Evolutionary conservation across 2,797 vertebrate genomes (phyloP).

Genomic region (Acridotheres tristis): DNA sequence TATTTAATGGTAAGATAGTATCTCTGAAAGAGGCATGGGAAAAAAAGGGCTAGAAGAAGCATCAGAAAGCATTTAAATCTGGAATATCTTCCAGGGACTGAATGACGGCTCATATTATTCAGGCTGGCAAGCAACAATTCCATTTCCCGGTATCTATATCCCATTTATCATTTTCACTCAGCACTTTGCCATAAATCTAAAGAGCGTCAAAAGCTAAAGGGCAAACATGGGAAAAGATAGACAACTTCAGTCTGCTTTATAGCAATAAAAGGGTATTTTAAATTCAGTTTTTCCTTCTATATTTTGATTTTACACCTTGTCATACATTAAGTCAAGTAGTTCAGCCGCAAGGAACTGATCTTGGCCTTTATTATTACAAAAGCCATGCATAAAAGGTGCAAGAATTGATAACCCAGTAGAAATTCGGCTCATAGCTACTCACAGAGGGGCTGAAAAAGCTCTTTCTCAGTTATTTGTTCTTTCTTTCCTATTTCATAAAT

Average conservation of each 20-base stretch:
- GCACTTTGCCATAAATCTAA: neutral
- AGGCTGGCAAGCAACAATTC: neutral
- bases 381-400: neutral
- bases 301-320: slow-evolving; percentile 39
- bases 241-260: neutral
- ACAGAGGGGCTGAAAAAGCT: neutral
- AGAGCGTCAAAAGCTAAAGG: slow-evolving; percentile 10
- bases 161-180: neutral
- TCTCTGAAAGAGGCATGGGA: neutral
- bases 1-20: neutral
- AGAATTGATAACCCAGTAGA: neutral
- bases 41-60: neutral
- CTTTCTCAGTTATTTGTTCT: neutral
- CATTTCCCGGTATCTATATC: neutral
- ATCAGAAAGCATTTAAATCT: neutral
- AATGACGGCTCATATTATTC: neutral
- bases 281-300: neutral
- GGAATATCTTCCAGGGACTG: neutral
- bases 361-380: neutral
- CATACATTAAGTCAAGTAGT: neutral
- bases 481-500: neutral
- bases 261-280: neutral
- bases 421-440: neutral
- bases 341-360: neutral
- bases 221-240: neutral